These are phyloP conservation scores for Buphagus erythrorhynchus DNA, from an alignment of 2,797 vertebrate species.

Conservation along the genomic window DNA sequence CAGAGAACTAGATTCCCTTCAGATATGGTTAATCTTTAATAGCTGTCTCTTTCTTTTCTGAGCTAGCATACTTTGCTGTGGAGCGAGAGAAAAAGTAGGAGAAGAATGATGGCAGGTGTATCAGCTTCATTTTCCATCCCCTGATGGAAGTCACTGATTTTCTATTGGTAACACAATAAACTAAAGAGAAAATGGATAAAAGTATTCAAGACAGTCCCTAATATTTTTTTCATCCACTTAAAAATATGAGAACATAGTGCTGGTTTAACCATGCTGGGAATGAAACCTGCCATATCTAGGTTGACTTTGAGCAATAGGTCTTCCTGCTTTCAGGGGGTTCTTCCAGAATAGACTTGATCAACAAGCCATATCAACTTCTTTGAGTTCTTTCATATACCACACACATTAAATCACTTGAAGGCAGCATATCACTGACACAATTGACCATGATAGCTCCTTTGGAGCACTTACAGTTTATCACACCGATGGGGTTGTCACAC, in stretches of 20 bases:
- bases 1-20: neutral
- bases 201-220: neutral
- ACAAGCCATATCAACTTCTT: neutral
- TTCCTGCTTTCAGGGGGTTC: neutral
- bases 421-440: neutral
- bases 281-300: neutral
- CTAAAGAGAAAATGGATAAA: neutral
- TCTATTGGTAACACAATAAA: neutral
- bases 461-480: constrained; percentile 8
- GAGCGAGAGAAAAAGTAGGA: neutral
- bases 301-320: neutral
- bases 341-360: neutral
- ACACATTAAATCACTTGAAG: neutral
- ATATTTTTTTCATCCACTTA: neutral
- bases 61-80: neutral
- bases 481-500: neutral
- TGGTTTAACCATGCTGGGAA: neutral
- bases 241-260: neutral
- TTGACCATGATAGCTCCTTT: neutral
- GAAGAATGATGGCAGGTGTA: neutral
- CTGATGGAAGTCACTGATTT: neutral
- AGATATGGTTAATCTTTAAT: neutral
- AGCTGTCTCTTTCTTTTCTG: neutral
- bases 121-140: neutral
- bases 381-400: neutral